Conservation (phyloP, 2,113 vertebrate genomes). For the Corydoras maculifer region DNA sequence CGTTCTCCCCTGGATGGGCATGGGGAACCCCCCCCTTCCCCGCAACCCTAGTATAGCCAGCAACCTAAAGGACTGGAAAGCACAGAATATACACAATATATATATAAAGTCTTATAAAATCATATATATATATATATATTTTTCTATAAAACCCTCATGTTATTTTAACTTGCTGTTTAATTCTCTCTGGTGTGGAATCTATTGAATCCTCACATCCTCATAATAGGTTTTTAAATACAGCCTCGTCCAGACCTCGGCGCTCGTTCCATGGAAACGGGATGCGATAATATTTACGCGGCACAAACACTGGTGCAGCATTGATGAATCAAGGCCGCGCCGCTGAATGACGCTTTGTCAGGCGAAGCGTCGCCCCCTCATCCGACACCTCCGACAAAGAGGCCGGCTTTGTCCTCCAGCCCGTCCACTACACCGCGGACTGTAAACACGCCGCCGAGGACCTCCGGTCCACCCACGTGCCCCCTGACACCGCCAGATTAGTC, state of each 20-base stretch:
- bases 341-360: slow-evolving; percentile 61
- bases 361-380: slow-evolving; percentile 60
- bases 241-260: slow-evolving; percentile 18
- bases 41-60: too few species aligned
- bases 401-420: slow-evolving; percentile 60
- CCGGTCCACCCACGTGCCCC: not conserved
- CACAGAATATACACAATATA: too few species aligned
- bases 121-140: not conserved
- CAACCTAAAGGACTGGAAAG: too few species aligned
- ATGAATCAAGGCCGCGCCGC: slow-evolving; percentile 64
- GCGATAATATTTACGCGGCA: slow-evolving; percentile 70
- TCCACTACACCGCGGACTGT: slow-evolving; percentile 63
- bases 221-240: not conserved
- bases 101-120: not conserved
- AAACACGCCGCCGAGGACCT: slow-evolving; percentile 49
- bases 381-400: slow-evolving; percentile 64
- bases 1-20: too few species aligned
- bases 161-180: not conserved
- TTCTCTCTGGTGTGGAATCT: too few species aligned
- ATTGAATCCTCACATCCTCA: not conserved
- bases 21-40: too few species aligned
- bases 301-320: slow-evolving; percentile 58
- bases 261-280: slow-evolving; percentile 73
- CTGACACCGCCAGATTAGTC: slow-evolving; percentile 4
- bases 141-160: not conserved